Evolutionary conservation across 1,140 invertebrate species (phyloP).

Genomic region (Halyomorpha halys): DNA sequence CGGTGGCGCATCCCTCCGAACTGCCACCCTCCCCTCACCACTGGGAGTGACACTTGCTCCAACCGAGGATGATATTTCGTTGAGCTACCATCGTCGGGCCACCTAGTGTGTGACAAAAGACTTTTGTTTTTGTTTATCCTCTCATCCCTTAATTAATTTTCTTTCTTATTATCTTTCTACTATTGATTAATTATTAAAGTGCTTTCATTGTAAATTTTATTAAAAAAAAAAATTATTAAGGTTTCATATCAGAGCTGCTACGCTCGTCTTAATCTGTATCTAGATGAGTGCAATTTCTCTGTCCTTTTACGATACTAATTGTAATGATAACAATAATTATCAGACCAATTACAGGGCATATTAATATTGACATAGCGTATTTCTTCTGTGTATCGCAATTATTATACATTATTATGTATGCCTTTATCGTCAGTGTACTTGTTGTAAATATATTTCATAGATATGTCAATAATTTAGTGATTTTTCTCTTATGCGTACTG

Average conservation of each 20-base stretch:
- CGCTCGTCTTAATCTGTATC: no score
- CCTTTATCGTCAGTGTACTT: slow-evolving; percentile 1
- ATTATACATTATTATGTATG: slow-evolving; percentile 2
- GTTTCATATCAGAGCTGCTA: no score
- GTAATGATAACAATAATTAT: slow-evolving; percentile 1
- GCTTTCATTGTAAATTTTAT: neutral
- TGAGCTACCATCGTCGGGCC: slow-evolving; percentile 23
- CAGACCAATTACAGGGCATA: slow-evolving; percentile 11
- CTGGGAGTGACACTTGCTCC: slow-evolving; percentile 63
- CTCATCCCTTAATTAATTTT: neutral
- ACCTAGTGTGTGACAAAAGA: neutral
- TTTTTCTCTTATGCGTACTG: slow-evolving; percentile 5
- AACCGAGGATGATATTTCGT: slow-evolving; percentile 31
- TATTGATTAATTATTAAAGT: neutral
- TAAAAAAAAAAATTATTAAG: no score
- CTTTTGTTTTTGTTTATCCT: neutral
- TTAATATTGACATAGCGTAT: neutral
- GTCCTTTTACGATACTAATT: neutral
- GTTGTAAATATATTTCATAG: slow-evolving; percentile 1
- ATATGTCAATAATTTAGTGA: slow-evolving; percentile 9
- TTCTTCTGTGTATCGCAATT: slow-evolving; percentile 2
- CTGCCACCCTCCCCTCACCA: slow-evolving; percentile 93
- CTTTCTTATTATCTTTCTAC: neutral
- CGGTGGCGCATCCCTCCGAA: slow-evolving; percentile 93
- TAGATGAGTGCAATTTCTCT: neutral